Conservation (phyloP, 92 coral and sea anemone species). For the Palythoa heliodiscus region DNA sequence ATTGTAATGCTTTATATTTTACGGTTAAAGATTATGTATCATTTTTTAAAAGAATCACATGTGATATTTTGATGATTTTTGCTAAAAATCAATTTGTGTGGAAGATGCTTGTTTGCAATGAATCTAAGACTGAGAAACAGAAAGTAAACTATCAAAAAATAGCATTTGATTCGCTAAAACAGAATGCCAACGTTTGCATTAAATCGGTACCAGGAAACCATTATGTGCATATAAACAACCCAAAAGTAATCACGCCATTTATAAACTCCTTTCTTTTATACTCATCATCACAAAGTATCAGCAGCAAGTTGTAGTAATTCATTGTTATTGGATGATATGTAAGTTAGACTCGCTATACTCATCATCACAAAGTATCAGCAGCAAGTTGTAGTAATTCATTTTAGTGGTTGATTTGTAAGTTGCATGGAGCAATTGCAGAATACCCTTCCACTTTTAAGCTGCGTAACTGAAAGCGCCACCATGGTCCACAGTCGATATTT, state of each 20-base stretch:
- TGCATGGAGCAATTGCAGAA: no score
- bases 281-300: background rate
- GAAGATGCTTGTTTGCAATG: background rate
- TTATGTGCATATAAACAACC: slow-evolving; percentile 30
- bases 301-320: slow-evolving; percentile 9
- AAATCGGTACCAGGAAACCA: slow-evolving; percentile 25
- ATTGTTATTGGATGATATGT: no score
- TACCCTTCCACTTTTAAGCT: no score
- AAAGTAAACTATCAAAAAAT: background rate
- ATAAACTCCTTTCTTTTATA: slow-evolving; percentile 10
- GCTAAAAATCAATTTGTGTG: background rate
- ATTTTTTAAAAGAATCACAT: slow-evolving; percentile 25
- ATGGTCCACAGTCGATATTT: no score
- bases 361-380: background rate
- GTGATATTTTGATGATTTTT: background rate
- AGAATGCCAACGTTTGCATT: background rate
- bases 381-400: slow-evolving; percentile 5
- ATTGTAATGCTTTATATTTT: background rate
- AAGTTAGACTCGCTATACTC: background rate
- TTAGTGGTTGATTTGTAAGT: no score
- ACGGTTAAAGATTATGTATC: slow-evolving; percentile 20
- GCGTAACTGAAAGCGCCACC: no score
- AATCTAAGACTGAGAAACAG: background rate
- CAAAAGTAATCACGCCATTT: slow-evolving; percentile 10
- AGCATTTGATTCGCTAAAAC: background rate